phyloP scores from a whole-genome alignment of 2,888 invertebrate species.

The Yponomeuta evonymella region DNA sequence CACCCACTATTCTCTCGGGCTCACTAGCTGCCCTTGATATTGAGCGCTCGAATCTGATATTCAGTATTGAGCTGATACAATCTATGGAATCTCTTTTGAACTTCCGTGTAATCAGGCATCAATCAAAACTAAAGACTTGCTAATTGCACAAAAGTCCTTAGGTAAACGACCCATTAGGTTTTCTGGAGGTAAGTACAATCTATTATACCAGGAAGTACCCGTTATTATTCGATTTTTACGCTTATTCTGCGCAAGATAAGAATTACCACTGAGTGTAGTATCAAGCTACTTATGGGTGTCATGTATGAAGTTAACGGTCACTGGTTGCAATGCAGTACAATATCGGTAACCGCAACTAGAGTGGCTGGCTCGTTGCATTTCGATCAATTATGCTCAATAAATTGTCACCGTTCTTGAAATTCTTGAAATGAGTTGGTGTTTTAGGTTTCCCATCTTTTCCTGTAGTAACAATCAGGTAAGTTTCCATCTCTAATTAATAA shows the following conservation, averaged over 20 bases:
- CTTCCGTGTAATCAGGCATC: not conserved
- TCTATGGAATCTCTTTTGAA: not conserved
- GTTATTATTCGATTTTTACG: not conserved
- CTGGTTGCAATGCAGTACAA: not conserved
- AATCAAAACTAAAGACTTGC: not conserved
- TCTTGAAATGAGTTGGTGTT: not conserved
- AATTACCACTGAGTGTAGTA: no score
- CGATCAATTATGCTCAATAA: not conserved
- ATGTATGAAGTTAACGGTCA: not conserved
- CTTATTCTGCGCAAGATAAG: not conserved
- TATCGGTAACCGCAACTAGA: not conserved
- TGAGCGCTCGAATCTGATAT: slow-evolving; percentile 7
- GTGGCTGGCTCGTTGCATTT: not conserved
- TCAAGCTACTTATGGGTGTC: no score
- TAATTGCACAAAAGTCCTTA: slow-evolving; percentile 1
- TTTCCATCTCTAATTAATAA: no score
- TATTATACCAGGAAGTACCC: not conserved
- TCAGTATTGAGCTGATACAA: not conserved
- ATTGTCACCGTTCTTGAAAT: not conserved
- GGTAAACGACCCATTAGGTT: not conserved
- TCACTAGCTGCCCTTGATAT: slow-evolving; percentile 43
- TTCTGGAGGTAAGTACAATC: no score
- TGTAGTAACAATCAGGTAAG: no score
- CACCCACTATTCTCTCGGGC: slow-evolving; percentile 58
- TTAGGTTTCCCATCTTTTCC: no score